A percentile compares a stretch with the other conserved stretches of the same genome.
These are phyloP conservation scores for Cheilosia impressa DNA, from an alignment of 2,888 invertebrate species.

Conservation along the genomic window DNA sequence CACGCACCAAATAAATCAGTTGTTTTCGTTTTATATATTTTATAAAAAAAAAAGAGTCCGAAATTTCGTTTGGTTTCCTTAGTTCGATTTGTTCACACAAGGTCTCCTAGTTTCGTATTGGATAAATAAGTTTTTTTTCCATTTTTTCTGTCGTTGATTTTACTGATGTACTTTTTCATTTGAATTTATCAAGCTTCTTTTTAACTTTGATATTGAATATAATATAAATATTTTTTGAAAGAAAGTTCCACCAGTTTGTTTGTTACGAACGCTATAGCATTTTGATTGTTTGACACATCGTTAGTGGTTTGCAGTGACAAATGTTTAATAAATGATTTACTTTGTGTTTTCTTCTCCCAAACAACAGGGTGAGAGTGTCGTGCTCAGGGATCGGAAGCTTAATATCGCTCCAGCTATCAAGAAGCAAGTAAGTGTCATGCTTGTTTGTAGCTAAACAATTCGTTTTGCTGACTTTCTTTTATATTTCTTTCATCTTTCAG, in stretches of 20 bases:
- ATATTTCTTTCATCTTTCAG: slow-evolving; percentile 76
- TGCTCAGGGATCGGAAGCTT: slow-evolving; percentile 91
- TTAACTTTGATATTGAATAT: slow-evolving; percentile 49
- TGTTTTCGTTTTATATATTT: slow-evolving; percentile 12
- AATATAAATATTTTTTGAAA: slow-evolving; percentile 58
- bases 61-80: slow-evolving; percentile 25
- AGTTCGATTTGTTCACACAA: slow-evolving; percentile 58
- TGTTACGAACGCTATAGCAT: slow-evolving; percentile 77
- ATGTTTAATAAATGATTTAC: slow-evolving; percentile 66
- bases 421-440: slow-evolving; percentile 87
- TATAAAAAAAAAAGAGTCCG: slow-evolving; percentile 19
- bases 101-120: slow-evolving; percentile 62
- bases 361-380: slow-evolving; percentile 88
- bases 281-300: slow-evolving; percentile 76
- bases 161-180: slow-evolving; percentile 63
- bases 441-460: neutral
- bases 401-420: slow-evolving; percentile 95
- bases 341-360: slow-evolving; percentile 72
- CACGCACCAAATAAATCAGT: slow-evolving; percentile 61
- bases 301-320: slow-evolving; percentile 65
- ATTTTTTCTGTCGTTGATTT: slow-evolving; percentile 63
- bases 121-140: slow-evolving; percentile 60
- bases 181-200: slow-evolving; percentile 66
- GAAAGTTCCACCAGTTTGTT: slow-evolving; percentile 75
- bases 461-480: neutral